phyloP scores from a whole-genome alignment of 2,113 vertebrate species.

The Chunga burmeisteri region DNA sequence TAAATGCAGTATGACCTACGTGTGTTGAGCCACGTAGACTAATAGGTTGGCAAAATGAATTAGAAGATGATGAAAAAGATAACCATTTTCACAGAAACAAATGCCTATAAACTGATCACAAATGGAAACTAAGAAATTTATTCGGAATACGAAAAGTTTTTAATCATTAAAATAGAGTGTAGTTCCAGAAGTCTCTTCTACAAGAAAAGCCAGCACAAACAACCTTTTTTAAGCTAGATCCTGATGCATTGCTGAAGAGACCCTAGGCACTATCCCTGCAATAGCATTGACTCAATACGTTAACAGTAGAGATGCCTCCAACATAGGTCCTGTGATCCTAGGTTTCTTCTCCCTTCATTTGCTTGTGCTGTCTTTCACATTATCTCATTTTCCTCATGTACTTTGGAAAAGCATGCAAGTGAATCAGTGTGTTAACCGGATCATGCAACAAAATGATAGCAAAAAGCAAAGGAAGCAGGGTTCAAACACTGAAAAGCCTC shows the following conservation, averaged over 20 bases:
- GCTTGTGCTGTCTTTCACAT: background rate
- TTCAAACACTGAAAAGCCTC: background rate
- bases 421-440: background rate
- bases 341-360: background rate
- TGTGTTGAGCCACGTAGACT: background rate
- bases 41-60: background rate
- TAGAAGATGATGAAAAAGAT: background rate
- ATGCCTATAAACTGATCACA: background rate
- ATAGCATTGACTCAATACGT: fast-evolving
- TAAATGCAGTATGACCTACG: background rate
- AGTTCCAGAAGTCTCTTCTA: background rate
- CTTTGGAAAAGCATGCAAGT: background rate
- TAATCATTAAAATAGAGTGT: background rate
- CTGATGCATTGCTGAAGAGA: background rate
- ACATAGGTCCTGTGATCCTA: background rate
- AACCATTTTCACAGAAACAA: background rate
- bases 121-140: background rate
- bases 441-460: background rate
- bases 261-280: background rate
- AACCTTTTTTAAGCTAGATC: background rate
- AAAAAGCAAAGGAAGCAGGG: background rate
- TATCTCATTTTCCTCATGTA: fast-evolving
- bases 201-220: background rate
- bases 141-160: background rate
- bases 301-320: background rate